These are phyloP conservation scores for Rhodeus uyekii DNA, from an alignment of 2,797 vertebrate genomes.

Conservation along the genomic window DNA sequence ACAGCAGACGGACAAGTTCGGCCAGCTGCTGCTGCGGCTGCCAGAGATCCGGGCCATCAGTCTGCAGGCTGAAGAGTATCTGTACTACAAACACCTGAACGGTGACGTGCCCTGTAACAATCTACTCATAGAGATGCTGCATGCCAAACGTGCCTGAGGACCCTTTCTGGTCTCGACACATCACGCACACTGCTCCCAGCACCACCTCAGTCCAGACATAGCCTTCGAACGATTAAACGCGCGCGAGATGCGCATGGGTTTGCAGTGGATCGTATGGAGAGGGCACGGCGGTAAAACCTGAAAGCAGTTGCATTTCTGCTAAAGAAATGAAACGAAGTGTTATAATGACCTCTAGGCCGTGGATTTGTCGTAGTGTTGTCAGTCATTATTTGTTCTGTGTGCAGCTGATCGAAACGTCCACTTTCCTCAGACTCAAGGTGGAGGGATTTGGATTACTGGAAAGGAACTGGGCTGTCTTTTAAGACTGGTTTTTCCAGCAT, in stretches of 20 bases:
- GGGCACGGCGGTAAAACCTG: constrained; percentile 5
- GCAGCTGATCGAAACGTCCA: constrained; percentile 46
- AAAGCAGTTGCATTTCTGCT: constrained; percentile 19
- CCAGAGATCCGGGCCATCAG: constrained; percentile 97
- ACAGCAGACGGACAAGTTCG: constrained; percentile 96
- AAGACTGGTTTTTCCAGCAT: constrained; percentile 40
- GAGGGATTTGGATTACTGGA: neutral
- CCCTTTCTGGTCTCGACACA: constrained; percentile 41
- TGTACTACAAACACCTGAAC: constrained; percentile 98
- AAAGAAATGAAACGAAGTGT: constrained; percentile 26
- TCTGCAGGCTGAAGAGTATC: constrained; percentile 97
- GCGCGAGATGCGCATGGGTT: neutral
- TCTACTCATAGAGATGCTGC: constrained; percentile 99
- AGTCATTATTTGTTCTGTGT: constrained; percentile 34
- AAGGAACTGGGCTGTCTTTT: constrained; percentile 26
- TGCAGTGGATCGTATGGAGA: neutral
- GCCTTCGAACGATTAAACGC: constrained; percentile 15
- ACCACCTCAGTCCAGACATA: constrained; percentile 42
- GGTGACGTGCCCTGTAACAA: constrained; percentile 99
- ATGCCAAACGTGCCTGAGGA: constrained; percentile 92
- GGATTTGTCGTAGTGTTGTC: constrained; percentile 35
- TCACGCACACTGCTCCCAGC: constrained; percentile 44
- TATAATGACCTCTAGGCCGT: constrained; percentile 29
- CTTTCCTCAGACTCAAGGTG: constrained; percentile 34
- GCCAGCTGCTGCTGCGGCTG: constrained; percentile 92